Evolutionary conservation across 2,888 invertebrate species (phyloP).

Genomic region (Gastrophysa polygoni): DNA sequence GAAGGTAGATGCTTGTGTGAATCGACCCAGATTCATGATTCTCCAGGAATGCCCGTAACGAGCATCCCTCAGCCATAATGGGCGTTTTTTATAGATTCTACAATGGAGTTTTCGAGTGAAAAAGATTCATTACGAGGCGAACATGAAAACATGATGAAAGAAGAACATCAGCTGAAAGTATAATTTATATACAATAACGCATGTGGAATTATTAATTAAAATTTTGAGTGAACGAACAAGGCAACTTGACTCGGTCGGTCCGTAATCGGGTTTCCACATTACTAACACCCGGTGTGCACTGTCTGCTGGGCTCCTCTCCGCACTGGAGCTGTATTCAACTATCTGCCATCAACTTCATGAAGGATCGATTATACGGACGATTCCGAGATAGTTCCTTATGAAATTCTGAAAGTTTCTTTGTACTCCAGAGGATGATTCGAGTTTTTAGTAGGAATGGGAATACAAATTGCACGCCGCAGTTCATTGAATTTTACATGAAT

Average conservation of each 20-base stretch:
- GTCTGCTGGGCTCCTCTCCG: conserved; percentile 12
- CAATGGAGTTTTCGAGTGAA: conserved; percentile 9
- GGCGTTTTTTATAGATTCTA: background rate
- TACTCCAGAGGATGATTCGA: conserved; percentile 20
- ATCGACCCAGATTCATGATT: background rate
- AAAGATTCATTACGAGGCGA: conserved; percentile 15
- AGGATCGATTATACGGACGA: background rate
- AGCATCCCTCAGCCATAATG: conserved; percentile 1
- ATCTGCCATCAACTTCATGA: conserved; percentile 1
- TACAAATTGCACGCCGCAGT: conserved; percentile 26
- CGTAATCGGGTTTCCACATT: conserved; percentile 56
- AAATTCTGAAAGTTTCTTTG: conserved; percentile 23
- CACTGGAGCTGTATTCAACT: conserved; percentile 4
- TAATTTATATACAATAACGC: conserved; percentile 56
- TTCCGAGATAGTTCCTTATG: background rate
- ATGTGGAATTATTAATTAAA: conserved; percentile 58
- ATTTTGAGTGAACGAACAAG: conserved; percentile 53
- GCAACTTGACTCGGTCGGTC: conserved; percentile 49
- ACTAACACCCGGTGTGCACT: conserved; percentile 56
- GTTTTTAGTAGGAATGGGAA: conserved; percentile 25
- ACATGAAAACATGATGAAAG: conserved; percentile 16
- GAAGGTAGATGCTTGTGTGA: no score
- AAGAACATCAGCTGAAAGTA: conserved; percentile 28
- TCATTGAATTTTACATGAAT: conserved; percentile 30
- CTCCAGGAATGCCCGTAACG: background rate